Base-by-base conservation (phyloP, 2,797 vertebrate species). In the Hafferia zeledoni region DNA sequence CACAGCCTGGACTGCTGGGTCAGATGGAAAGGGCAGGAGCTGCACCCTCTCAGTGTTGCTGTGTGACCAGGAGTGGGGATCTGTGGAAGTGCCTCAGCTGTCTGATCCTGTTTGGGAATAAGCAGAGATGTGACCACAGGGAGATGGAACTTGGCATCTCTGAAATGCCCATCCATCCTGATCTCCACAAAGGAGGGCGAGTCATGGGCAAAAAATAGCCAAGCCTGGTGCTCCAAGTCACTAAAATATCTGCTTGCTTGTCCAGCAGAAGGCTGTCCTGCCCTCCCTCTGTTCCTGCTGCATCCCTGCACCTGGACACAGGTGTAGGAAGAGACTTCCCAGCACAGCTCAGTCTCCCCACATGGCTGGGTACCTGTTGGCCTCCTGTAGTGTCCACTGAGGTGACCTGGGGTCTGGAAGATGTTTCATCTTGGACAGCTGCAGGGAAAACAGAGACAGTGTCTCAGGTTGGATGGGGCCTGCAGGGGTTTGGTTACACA, bases 401-500 rank as follows among this genome's bases (percentile, higher is more conserved):
- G 64, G 43, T 31, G n/a, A 37, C 63, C 35, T 24, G 47, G n/a
- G 46, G 6, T 80, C 71, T 23, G 12, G 59, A 13, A 57, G 37
- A 74, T 31, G n/a, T 68, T 72, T 63, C 27, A 22, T 19, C 50
- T 30, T 8, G 50, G 47, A n/a, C 74, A 59, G 85, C 69, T 43
- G 52, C 57, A 86, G 68, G 83, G 53, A 35, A 41, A 52, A n/a
- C 37, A 63, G 39, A 28, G 72, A 1, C 49, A 35, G 68, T 53
- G 33, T 2, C 49, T 33, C 23, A 14, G 61, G 13, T 20, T 44
- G 46, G 63, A 8, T 52, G 47, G 82, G 8, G 23, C 9, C 65
- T 80, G 53, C 41, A 17, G 1, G 1, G 44, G 28, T 44, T 90
- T 30, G 2, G n/a, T 44, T 18, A 30, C 5, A 3, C 0, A 0